These are phyloP conservation scores for Odontothrips loti DNA, from an alignment of 2,888 invertebrate species.

Conservation along the genomic window DNA sequence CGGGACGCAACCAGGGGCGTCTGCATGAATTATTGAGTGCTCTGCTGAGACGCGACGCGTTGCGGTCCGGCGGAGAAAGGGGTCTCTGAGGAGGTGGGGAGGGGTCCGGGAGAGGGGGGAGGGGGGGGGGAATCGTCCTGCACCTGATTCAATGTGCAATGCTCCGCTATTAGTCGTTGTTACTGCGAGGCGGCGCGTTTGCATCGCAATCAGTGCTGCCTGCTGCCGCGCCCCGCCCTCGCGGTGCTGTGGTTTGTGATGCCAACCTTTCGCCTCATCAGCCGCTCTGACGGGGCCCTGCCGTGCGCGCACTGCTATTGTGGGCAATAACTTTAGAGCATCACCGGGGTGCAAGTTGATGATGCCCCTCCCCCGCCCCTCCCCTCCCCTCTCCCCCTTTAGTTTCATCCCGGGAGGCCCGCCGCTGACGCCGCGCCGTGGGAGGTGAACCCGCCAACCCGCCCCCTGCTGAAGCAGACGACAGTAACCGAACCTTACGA, in stretches of 20 bases:
- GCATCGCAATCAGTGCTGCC: too few relatives aligned
- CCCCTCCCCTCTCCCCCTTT: background rate
- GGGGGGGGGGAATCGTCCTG: too few relatives aligned
- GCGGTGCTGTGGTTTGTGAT: background rate
- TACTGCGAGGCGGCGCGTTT: too few relatives aligned
- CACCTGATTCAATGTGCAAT: too few relatives aligned
- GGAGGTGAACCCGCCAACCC: background rate
- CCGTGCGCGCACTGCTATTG: background rate
- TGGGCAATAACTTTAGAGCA: background rate
- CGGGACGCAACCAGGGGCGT: too few relatives aligned
- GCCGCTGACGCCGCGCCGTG: background rate
- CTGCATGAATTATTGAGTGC: too few relatives aligned
- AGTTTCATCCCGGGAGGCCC: background rate
- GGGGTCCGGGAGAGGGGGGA: too few relatives aligned
- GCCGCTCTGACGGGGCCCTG: background rate
- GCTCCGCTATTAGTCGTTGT: too few relatives aligned
- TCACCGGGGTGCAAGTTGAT: slow-evolving; percentile 11
- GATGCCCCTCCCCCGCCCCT: background rate
- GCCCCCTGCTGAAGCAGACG: background rate
- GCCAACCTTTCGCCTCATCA: background rate
- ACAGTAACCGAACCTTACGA: slow-evolving; percentile 26
- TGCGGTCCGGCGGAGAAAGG: too few relatives aligned
- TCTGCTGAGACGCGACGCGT: too few relatives aligned
- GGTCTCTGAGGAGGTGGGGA: too few relatives aligned
- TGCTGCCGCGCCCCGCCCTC: too few relatives aligned